A percentile compares a stretch with the other conserved stretches of the same genome.
Conservation (phyloP, 2,113 vertebrate species). For the Heliornis fulica region DNA sequence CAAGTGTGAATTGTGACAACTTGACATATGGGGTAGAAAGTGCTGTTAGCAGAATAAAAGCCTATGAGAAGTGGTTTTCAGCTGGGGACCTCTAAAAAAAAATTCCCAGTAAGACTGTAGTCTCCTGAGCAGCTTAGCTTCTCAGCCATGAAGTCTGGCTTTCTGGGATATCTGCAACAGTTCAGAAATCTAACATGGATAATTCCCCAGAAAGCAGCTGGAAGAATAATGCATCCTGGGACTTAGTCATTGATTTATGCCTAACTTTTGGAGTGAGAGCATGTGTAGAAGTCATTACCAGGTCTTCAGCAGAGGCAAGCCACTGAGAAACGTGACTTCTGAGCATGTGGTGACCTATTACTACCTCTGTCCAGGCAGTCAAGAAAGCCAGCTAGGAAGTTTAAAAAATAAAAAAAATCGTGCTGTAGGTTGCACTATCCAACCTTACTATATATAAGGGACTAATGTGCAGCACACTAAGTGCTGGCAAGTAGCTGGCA, state of each 20-base stretch:
- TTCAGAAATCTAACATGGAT: background rate
- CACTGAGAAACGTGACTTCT: background rate
- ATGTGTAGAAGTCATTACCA: background rate
- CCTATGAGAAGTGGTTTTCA: constrained; percentile 3
- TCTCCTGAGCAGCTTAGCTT: background rate
- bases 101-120: background rate
- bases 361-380: background rate
- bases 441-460: background rate
- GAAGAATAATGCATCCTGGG: background rate
- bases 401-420: background rate
- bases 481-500: background rate
- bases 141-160: background rate
- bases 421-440: background rate
- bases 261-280: background rate
- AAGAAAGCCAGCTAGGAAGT: background rate
- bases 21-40: constrained; percentile 6
- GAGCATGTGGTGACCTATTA: background rate
- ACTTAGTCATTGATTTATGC: background rate
- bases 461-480: background rate
- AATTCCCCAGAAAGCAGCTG: background rate
- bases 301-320: background rate
- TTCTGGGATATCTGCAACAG: background rate
- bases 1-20: background rate
- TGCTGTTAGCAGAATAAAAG: background rate
- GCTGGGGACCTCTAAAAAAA: background rate